Base-by-base conservation (phyloP, 2,797 vertebrate genomes). In the Enteromius thamalakanensis region DNA sequence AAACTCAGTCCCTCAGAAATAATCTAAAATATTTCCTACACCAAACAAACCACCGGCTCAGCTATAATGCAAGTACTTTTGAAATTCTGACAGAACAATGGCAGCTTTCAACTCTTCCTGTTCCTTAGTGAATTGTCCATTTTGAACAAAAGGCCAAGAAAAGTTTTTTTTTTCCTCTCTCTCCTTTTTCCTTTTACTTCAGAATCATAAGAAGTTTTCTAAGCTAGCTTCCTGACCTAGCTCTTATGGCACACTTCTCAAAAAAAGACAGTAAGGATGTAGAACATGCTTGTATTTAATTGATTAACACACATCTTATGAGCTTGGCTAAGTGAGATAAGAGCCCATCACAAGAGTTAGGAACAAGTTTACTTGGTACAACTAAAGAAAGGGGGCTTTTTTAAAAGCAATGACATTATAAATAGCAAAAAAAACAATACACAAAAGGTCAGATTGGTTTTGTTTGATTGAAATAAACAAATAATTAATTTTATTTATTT, bases 121-220 rank as follows among this genome's bases (percentile, higher is more conserved):
- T 68, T 69, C 51, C 81, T 83, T 55, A 34, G 72, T 83, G 75
- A 62, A 71, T 53, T 64, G 58, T 53, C 80, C 67, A 29, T 78
- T 79, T 79, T 21, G 23, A 83, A 70, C 40, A 77, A 77, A 77
- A 76, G 37, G 47, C 32, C 34, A 76, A 37, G 15, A 23, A 81
- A 47, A 26, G 10, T 64, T 69, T 40, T 9, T 40, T 9, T 40
- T 40, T 40, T 2, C 8, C 40, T 40, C 40, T 9, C 40, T 34
- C 29, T 60, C 37, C 12, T 4, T 4, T 32, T 68, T 29, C 37
- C 19, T 42, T 77, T 60, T 45, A 17, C 29, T 64, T 64, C 62
- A 32, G 58, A 67, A 34, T 47, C 23, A 53, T 76, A 15, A 55
- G n/a, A 82, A 68, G 49, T 68, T 76, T 49, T 40, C 29, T 23